Base-by-base conservation (phyloP, 2,888 invertebrate genomes). In the Melinaea marsaeus region DNA sequence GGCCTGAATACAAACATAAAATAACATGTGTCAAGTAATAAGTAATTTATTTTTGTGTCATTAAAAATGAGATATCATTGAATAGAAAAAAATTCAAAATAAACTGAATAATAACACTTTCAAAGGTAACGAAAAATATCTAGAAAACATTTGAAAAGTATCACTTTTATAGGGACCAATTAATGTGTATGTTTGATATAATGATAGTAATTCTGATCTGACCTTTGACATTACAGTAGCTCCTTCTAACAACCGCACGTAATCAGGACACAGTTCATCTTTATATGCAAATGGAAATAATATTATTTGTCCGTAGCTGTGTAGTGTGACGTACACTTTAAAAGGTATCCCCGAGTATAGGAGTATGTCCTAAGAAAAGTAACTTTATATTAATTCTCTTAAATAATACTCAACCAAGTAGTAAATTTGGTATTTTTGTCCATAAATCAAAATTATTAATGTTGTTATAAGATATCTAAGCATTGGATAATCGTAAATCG, bases 151-250 rank as follows among this genome's bases (percentile, higher is more conserved):
- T 22, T 22, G 1, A 22, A 22, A 11, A 54, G 4, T 13, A 7
- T 59, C 22, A 54, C 32, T 13, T 9, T n/a, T 33, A 4, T 33
- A 55, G 7, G 7, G 0, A 9, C 42, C 2, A 5, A 2, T 9
- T 42, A 42, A 11, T 9, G 3, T 42, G 7, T 9, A 42, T 42
- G 9, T 42, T 3, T 37, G 42, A 42, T 42, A 42, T 11, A 42
- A 22, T 54, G 13, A 45, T 45, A 45, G 22, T 32, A 46, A n/a
- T 35, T 13, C 13, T 55, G 33, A 46, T 7, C 6, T 64, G 74
- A 88, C 89, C 81, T 85, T 88, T 1, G 89, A 86, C 88, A 90
- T 90, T 1, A 71, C 75, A 2, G 88, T 86, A 48, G 88, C 88
- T 55, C 89, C 90, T 79, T 86, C 81, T 0, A 90, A 76, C 34